phyloP scores from a whole-genome alignment of 2,888 invertebrate genomes.

The Cremastinae sp. region DNA sequence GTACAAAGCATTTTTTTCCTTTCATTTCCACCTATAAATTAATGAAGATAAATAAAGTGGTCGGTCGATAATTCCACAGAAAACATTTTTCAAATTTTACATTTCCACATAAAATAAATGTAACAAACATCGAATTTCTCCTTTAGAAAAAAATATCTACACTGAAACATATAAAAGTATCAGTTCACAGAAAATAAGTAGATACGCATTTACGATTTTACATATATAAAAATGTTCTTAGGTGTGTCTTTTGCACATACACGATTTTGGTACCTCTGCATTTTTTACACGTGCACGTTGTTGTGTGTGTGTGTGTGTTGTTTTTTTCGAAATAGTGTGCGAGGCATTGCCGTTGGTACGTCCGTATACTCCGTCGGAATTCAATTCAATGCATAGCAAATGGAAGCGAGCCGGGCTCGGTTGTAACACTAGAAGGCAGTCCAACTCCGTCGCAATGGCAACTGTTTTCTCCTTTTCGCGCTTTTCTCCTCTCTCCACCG shows the following conservation, averaged over 20 bases:
- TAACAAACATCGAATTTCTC: too few species aligned
- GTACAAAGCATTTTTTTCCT: too few species aligned
- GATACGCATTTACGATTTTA: neutral
- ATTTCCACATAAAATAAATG: too few species aligned
- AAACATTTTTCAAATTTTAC: too few species aligned
- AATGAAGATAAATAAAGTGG: too few species aligned
- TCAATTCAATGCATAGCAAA: slow-evolving; percentile 76
- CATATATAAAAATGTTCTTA: neutral
- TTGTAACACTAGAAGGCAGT: slow-evolving; percentile 63
- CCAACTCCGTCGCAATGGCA: slow-evolving; percentile 31
- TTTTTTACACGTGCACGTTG: slow-evolving; percentile 1
- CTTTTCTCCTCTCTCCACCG: slow-evolving; percentile 23
- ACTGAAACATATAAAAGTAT: too few species aligned
- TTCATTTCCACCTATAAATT: too few species aligned
- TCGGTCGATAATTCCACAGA: too few species aligned
- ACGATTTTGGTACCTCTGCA: slow-evolving; percentile 11
- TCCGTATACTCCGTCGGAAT: slow-evolving; percentile 65
- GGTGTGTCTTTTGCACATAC: neutral
- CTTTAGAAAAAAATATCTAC: too few species aligned
- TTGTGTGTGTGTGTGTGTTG: slow-evolving; percentile 10
- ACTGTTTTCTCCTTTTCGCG: slow-evolving; percentile 56
- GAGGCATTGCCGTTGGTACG: slow-evolving; percentile 34
- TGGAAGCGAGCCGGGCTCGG: slow-evolving; percentile 66
- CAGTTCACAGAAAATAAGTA: neutral
- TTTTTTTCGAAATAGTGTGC: neutral